Conservation (phyloP, 2,797 vertebrate genomes). For the Corythornis leucogaster region DNA sequence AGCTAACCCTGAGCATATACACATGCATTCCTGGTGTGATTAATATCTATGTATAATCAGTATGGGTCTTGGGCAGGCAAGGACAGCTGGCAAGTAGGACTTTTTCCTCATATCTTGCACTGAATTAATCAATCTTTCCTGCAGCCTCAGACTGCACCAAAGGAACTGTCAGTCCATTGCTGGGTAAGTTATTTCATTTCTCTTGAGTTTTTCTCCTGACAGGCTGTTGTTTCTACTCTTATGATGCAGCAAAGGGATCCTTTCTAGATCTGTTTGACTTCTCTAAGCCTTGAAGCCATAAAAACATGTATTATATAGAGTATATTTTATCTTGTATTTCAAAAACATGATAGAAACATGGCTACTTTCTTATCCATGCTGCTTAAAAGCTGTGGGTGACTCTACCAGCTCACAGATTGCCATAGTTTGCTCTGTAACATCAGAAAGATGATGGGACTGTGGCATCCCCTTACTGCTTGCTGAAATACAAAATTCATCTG, state of each 20-base stretch:
- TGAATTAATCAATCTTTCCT: neutral
- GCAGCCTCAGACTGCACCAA: neutral
- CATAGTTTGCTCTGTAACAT: neutral
- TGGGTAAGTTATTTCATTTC: neutral
- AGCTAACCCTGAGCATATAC: neutral
- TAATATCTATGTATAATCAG: neutral
- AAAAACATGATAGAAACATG: slow-evolving; percentile 27
- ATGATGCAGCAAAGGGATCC: neutral
- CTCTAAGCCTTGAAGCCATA: slow-evolving; percentile 23
- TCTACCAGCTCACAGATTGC: neutral
- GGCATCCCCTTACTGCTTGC: neutral
- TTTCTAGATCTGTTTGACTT: slow-evolving; percentile 14
- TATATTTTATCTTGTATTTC: slow-evolving; percentile 43
- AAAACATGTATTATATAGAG: slow-evolving; percentile 32
- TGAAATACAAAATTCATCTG: neutral
- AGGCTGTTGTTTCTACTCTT: neutral
- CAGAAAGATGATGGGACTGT: neutral
- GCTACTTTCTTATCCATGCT: slow-evolving; percentile 5
- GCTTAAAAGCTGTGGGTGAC: slow-evolving; percentile 1
- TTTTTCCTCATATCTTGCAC: neutral
- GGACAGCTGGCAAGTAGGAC: neutral
- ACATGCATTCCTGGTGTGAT: neutral
- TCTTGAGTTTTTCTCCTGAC: neutral
- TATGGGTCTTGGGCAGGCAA: neutral
- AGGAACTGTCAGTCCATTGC: neutral